Base-by-base conservation (phyloP, 92 coral and sea anemone species). In the Heteractis magnifica region DNA sequence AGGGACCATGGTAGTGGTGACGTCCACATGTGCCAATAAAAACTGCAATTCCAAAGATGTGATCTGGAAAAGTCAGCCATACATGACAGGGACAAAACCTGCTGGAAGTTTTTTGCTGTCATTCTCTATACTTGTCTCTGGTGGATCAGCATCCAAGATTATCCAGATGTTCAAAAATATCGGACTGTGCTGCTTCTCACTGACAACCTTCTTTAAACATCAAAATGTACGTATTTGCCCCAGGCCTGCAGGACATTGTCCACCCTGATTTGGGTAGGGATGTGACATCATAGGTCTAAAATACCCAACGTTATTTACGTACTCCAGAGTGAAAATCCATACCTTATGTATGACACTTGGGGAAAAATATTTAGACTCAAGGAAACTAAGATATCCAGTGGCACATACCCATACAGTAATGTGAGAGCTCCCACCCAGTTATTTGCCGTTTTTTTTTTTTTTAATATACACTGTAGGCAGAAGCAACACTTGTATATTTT, bases 61-160 rank as follows among this genome's bases (percentile, higher is more conserved):
- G 4, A 52, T 82, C 13, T 91, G 89, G 94, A 85, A 59, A 55
- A 88, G 94, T 82, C 94, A 88, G 81, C 89, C 94, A 26, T 44
- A 82, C 70, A 91, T 88, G 88, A 88, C 89, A 71, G 89, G 91
- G 4, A 91, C 91, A 7, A 85, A 62, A 49, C 84, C 91, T 65
- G 94, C 94, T 49, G 91, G 94, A 10, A 90, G 84, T 70, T 86
- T 91, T 77, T 76, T 91, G 76, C 83, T 91, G 79, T 85, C 84
- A 48, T 51, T 91, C 65, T 83, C 91, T n/a, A n/a, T n/a, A n/a
- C n/a, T 91, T 58, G 74, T 88, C 19, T 86, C 89, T n/a, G 89
- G 91, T 15, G 87, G 87, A 52, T 84, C 89, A 12, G 91, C 91
- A 71, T 83, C 86, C 73, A 84, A 88, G 65, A 76, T 80, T 9